These are phyloP conservation scores for Palythoa grandiflora DNA, from an alignment of 92 coral and sea anemone genomes.

Conservation along the genomic window DNA sequence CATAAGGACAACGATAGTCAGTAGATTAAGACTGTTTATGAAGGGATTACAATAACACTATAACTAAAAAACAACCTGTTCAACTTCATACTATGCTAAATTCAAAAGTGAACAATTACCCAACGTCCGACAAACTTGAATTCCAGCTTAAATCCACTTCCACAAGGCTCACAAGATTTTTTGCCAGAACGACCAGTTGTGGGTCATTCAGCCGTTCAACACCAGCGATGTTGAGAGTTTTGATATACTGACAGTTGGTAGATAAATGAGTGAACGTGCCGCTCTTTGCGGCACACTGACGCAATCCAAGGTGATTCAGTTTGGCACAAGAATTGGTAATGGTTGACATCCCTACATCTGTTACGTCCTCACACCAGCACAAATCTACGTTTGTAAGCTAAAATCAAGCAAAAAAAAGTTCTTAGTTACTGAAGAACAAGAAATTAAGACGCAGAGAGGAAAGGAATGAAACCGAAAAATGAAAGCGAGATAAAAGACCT, in stretches of 20 bases:
- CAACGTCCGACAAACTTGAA: constrained; percentile 71
- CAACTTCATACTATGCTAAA: not conserved
- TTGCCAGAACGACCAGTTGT: constrained; percentile 63
- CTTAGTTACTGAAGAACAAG: not conserved
- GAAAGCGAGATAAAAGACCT: too few species aligned
- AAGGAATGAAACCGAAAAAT: too few species aligned
- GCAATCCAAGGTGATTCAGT: constrained; percentile 66
- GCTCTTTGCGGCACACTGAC: constrained; percentile 75
- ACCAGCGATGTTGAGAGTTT: constrained; percentile 81
- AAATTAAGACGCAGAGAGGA: not conserved
- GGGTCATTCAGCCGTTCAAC: constrained; percentile 65
- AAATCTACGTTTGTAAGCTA: constrained; percentile 77
- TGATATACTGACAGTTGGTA: constrained; percentile 60
- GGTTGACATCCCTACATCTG: constrained; percentile 76
- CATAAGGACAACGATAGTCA: too few species aligned
- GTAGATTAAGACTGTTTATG: too few species aligned
- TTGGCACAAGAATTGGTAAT: constrained; percentile 65
- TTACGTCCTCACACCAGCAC: constrained; percentile 90
- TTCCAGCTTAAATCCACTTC: constrained; percentile 88
- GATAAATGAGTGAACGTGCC: constrained; percentile 64
- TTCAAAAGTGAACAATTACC: constrained; percentile 9
- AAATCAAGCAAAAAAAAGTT: not conserved
- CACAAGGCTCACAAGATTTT: constrained; percentile 68
- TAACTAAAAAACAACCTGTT: not conserved
- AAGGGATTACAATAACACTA: too few species aligned